These are phyloP conservation scores for Atta texana DNA, from an alignment of 1,140 invertebrate genomes.

Conservation along the genomic window DNA sequence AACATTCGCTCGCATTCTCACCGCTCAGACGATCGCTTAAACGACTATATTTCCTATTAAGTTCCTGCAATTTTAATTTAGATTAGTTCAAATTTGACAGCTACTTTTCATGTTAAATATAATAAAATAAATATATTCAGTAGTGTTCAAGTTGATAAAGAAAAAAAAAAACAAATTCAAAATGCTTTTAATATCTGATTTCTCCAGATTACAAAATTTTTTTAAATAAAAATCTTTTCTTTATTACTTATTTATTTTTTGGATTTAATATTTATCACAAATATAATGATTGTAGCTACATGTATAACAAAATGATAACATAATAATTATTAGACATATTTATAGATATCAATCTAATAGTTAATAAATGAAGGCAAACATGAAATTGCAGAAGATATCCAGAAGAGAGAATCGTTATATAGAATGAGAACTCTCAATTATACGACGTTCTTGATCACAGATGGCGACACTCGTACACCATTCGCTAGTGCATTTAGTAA, in stretches of 20 bases:
- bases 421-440: conserved; percentile 36
- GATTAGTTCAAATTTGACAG: neutral
- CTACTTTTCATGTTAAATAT: neutral
- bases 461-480: conserved; percentile 74
- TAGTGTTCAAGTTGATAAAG: neutral
- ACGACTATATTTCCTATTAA: neutral
- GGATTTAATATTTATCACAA: conserved; percentile 5
- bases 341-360: neutral
- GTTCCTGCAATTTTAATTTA: neutral
- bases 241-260: neutral
- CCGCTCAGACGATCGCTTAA: neutral
- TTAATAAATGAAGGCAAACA: neutral
- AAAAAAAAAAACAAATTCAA: neutral
- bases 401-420: conserved; percentile 5
- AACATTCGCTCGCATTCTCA: conserved; percentile 32
- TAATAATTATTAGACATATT: neutral
- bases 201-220: neutral
- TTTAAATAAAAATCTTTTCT: neutral
- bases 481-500: conserved; percentile 14
- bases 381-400: neutral
- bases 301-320: neutral
- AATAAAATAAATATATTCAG: neutral
- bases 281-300: neutral
- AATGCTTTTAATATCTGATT: neutral
- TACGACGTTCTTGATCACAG: conserved; percentile 70